Percentiles rank a stretch among this genome's conserved stretches.
Evolutionary conservation across 2,797 vertebrate species (phyloP).

Genomic region (Hippopotamyrus pictus): DNA sequence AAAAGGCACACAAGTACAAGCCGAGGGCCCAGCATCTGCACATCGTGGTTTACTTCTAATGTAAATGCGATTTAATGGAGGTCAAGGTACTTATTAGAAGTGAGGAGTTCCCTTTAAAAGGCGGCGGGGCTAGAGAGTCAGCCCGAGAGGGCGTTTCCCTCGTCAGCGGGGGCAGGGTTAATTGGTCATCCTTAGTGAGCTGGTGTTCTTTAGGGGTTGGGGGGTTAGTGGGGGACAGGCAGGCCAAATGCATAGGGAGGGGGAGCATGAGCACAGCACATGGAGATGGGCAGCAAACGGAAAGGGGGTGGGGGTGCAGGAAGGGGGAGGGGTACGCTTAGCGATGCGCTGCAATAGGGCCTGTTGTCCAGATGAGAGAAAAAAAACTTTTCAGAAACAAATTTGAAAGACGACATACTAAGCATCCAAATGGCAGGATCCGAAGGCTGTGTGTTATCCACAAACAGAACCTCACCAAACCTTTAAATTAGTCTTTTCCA

Average conservation of each 20-base stretch:
- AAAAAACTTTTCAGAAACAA: slow-evolving; percentile 40
- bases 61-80: background rate
- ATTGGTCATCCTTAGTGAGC: slow-evolving; percentile 18
- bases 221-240: slow-evolving; percentile 43
- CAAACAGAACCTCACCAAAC: slow-evolving; percentile 25
- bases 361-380: slow-evolving; percentile 40
- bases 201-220: slow-evolving; percentile 26
- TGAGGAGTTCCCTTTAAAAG: background rate
- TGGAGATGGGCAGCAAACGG: slow-evolving; percentile 49
- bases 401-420: background rate
- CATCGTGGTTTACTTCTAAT: background rate
- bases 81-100: background rate
- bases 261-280: slow-evolving; percentile 41
- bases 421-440: slow-evolving; percentile 31
- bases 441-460: slow-evolving; percentile 43
- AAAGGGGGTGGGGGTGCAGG: slow-evolving; percentile 16
- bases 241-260: slow-evolving; percentile 48
- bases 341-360: background rate
- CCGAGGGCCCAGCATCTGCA: background rate
- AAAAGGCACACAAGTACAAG: background rate
- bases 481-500: background rate
- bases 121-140: background rate
- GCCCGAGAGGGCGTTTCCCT: slow-evolving; percentile 20
- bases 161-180: background rate
- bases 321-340: slow-evolving; percentile 10